Evolutionary conservation across 1,140 invertebrate genomes (phyloP).

Genomic region (Telenomus remus): DNA sequence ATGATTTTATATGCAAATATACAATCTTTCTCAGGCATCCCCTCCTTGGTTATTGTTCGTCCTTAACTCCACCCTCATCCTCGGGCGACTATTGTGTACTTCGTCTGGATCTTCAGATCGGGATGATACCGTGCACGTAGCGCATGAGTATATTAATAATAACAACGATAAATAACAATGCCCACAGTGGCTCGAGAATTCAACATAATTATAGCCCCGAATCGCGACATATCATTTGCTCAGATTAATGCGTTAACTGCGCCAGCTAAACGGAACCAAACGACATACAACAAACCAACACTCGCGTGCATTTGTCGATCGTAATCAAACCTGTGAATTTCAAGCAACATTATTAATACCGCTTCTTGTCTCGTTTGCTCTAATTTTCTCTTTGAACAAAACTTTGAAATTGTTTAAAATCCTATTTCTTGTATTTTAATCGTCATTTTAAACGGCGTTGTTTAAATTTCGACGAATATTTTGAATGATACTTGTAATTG

Average conservation of each 20-base stretch:
- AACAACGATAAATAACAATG: conserved; percentile 52
- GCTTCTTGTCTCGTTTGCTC: no score
- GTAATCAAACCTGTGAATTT: conserved; percentile 46
- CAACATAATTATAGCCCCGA: conserved; percentile 69
- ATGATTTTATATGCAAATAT: conserved; percentile 70
- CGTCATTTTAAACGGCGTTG: no score
- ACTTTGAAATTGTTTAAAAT: no score
- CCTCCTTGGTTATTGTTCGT: conserved; percentile 59
- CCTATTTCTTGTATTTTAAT: no score
- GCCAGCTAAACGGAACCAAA: conserved; percentile 42
- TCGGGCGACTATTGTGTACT: conserved; percentile 70
- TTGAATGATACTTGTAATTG: no score
- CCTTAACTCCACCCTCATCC: conserved; percentile 70
- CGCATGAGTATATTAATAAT: conserved; percentile 69
- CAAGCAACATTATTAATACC: conserved; percentile 30
- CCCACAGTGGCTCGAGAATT: conserved; percentile 66
- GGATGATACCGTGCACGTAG: conserved; percentile 40
- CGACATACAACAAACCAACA: conserved; percentile 15
- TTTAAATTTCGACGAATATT: no score
- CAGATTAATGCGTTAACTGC: conserved; percentile 46
- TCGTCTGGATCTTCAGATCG: conserved; percentile 44
- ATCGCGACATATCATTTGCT: conserved; percentile 61
- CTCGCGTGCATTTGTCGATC: conserved; percentile 34
- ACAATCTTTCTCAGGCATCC: conserved; percentile 57
- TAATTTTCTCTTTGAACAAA: no score